These are phyloP conservation scores for Lindbergichthys nudifrons DNA, from an alignment of 2,797 vertebrate species.

Conservation along the genomic window DNA sequence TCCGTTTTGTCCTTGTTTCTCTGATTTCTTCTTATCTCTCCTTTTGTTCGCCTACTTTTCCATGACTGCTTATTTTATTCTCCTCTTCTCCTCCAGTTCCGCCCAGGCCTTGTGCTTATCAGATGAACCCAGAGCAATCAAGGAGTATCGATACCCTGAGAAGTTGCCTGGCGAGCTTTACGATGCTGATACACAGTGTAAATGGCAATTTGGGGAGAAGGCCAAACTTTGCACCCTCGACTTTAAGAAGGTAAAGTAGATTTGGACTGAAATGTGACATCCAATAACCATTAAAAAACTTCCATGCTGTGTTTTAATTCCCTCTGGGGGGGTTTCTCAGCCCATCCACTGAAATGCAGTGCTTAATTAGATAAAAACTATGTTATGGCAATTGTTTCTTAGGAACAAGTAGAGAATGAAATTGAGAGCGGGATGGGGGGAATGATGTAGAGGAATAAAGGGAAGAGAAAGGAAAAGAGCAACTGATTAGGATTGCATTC, in stretches of 20 bases:
- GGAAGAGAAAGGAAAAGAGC: constrained; percentile 49
- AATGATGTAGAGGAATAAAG: constrained; percentile 49
- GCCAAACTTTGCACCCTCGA: constrained; percentile 92
- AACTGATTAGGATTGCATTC: constrained; percentile 47
- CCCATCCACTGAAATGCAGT: constrained; percentile 7
- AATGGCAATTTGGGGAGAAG: constrained; percentile 95
- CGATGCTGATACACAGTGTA: constrained; percentile 93
- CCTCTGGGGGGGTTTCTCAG: constrained; percentile 14
- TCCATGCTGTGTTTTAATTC: constrained; percentile 4
- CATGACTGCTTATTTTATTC: constrained; percentile 15
- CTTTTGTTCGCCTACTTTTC: background rate
- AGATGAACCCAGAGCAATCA: constrained; percentile 87
- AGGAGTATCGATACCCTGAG: constrained; percentile 90
- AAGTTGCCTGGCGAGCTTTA: constrained; percentile 92
- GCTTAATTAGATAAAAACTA: constrained; percentile 36
- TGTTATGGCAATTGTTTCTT: constrained; percentile 33
- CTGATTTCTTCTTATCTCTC: background rate
- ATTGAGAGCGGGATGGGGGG: constrained; percentile 31
- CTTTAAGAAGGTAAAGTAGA: constrained; percentile 90
- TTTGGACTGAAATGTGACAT: constrained; percentile 18
- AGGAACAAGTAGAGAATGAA: constrained; percentile 16
- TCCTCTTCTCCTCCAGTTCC: constrained; percentile 78
- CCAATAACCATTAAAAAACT: constrained; percentile 22
- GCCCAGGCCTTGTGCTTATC: constrained; percentile 90
- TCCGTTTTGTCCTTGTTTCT: background rate